Evolutionary conservation across 2,888 invertebrate genomes (phyloP), one percentile per base, ranked within the genome.

Genomic region (Acleris sparsana): DNA sequence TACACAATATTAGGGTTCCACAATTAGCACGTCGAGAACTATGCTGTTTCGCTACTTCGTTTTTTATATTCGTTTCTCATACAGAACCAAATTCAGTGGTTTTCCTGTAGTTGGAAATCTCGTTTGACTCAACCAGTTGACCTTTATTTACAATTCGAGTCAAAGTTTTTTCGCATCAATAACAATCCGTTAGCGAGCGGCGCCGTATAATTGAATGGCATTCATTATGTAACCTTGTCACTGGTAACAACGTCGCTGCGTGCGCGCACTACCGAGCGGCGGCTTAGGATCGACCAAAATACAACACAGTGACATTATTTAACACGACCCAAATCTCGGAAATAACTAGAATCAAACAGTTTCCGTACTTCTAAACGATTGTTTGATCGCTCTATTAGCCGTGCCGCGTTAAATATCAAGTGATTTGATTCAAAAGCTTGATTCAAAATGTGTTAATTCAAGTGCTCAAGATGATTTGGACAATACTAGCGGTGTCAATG

Each of bases 231-330:
- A 85, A 86, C 74, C 72, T 70, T 69, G 70, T 72, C 72, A 72
- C 70, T 68, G 63, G 70, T 73, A 67, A 48, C 63, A 62, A 22
- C 71, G 71, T 60, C 72, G 67, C 72, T 69, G 69, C 83, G 80
- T 82, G 80, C 78, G 80, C 84, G 83, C 84, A 83, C 73, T 79
- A 77, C 82, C 81, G 80, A 66, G n/a, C n/a, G 75, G 70, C 76
- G 72, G 71, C 73, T 72, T 78, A 73, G 76, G 77, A 75, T 72
- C 73, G 71, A 70, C 70, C 74, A 72, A 67, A 65, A 69, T 73
- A 72, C 67, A 60, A 67, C 69, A 63, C 69, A 65, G 62, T 68
- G 69, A 69, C 70, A 69, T 66, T 59, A 63, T 67, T 67, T 48
- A 63, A 63, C 58, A 63, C 59, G 55, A 49, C 55, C 44, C 59